Percentiles rank a stretch among this genome's conserved stretches.
phyloP scores from a whole-genome alignment of 2,113 vertebrate species.

The Lepisosteus oculatus region DNA sequence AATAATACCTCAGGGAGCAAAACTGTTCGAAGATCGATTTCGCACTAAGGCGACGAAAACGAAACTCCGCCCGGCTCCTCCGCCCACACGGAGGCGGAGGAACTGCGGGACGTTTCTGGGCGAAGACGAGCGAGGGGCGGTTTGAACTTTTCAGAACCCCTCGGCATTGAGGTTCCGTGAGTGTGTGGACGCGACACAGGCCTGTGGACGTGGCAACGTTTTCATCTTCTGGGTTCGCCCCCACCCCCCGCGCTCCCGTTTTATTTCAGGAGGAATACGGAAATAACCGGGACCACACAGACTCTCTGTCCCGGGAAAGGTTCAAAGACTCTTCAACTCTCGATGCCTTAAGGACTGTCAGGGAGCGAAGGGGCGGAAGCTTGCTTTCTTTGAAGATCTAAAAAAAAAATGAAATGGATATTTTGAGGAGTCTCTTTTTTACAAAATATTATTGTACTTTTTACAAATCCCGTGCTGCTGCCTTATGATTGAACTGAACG shows the following conservation, averaged over 20 bases:
- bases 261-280: neutral
- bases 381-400: neutral
- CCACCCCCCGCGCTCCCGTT: neutral
- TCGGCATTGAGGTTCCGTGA: no score
- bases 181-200: no score
- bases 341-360: slow-evolving; percentile 18
- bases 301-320: neutral
- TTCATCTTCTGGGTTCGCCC: neutral
- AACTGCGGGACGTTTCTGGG: no score
- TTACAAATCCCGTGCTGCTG: slow-evolving; percentile 66
- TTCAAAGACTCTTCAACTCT: slow-evolving; percentile 12
- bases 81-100: no score
- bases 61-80: no score
- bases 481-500: slow-evolving; percentile 47
- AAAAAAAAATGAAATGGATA: slow-evolving; percentile 4
- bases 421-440: neutral
- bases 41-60: no score
- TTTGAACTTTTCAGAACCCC: no score
- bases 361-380: no score
- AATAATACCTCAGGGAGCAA: no score
- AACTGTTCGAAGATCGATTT: no score
- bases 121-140: no score
- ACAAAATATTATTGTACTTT: slow-evolving; percentile 22
- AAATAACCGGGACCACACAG: neutral
- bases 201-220: no score